Conservation (phyloP, 1,140 invertebrate species). For the Acyrthosiphon pisum region DNA sequence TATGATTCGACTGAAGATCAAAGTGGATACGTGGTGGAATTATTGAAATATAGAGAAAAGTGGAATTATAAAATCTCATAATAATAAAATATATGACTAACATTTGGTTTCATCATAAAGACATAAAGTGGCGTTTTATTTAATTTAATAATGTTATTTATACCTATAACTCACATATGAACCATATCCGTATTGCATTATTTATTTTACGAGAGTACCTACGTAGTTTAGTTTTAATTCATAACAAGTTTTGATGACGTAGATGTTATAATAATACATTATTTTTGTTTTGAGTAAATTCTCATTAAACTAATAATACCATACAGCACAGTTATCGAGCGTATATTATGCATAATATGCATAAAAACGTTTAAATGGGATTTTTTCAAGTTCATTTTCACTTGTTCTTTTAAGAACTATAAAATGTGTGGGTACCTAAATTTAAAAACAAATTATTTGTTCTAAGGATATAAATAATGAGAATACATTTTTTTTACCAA, state of each 20-base stretch:
- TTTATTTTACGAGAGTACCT: background rate
- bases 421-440: background rate
- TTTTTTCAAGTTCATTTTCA: background rate
- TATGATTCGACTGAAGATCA: background rate
- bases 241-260: background rate
- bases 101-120: background rate
- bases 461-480: too few species aligned
- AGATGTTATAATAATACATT: too few species aligned
- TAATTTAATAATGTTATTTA: background rate
- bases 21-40: background rate
- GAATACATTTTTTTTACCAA: too few species aligned
- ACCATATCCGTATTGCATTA: background rate
- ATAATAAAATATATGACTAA: background rate
- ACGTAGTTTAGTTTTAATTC: background rate
- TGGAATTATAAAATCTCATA: background rate
- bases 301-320: too few species aligned
- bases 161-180: too few species aligned
- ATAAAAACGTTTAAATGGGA: background rate
- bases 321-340: too few species aligned
- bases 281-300: background rate
- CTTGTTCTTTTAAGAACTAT: background rate
- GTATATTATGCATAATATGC: too few species aligned
- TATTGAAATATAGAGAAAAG: background rate
- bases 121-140: background rate
- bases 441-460: background rate